Evolutionary conservation across 2,797 vertebrate genomes (phyloP).

Genomic region (Iguana delicatissima): DNA sequence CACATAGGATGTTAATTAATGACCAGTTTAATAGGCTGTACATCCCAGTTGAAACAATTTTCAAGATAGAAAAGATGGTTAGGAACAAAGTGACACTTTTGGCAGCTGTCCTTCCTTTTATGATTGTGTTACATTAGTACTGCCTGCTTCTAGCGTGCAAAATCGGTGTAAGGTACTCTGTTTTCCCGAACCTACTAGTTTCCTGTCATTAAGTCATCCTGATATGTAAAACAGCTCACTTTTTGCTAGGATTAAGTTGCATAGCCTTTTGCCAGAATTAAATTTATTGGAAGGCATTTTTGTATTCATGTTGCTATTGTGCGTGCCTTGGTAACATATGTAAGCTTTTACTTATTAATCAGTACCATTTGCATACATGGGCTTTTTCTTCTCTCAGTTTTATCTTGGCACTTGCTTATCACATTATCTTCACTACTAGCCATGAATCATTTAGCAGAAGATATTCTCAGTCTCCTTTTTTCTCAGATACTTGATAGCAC

Average conservation of each 20-base stretch:
- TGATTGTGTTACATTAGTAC: background rate
- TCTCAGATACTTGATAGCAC: conserved; percentile 23
- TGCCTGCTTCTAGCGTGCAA: background rate
- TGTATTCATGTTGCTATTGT: background rate
- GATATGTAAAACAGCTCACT: background rate
- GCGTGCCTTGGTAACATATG: background rate
- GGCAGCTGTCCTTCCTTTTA: conserved; percentile 2
- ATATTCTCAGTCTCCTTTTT: background rate
- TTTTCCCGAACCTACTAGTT: conserved; percentile 16
- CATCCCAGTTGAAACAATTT: background rate
- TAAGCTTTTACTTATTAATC: background rate
- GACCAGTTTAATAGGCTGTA: background rate
- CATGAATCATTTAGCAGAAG: conserved; percentile 28
- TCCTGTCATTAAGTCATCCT: background rate
- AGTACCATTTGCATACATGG: background rate
- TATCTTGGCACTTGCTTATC: conserved; percentile 20
- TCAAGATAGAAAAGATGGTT: background rate
- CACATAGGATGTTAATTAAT: no score
- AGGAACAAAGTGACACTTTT: background rate
- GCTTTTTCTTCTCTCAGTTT: background rate
- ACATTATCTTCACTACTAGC: conserved; percentile 2
- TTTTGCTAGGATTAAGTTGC: background rate
- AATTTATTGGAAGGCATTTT: background rate
- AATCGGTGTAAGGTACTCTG: conserved; percentile 25
- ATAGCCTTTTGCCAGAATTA: background rate